Evolutionary conservation across 2,888 invertebrate genomes (phyloP).

Genomic region (Diarsia brunnea): DNA sequence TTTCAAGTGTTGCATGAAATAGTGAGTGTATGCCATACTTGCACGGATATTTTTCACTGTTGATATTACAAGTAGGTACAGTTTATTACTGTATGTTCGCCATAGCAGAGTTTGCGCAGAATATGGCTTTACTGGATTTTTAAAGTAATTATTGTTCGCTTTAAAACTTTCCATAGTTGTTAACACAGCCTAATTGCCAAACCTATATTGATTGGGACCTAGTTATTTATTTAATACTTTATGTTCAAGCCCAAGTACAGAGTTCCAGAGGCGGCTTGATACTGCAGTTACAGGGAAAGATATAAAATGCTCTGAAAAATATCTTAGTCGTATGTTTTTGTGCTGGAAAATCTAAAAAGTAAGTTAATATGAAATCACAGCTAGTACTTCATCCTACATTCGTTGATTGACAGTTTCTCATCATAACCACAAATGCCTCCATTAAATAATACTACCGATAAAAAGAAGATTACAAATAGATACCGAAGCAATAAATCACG

Average conservation of each 20-base stretch:
- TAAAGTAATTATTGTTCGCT: background rate
- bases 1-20: slow-evolving; percentile 9
- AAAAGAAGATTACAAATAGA: slow-evolving; percentile 38
- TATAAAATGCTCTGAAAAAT: background rate
- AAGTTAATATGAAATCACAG: background rate
- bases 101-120: too few relatives aligned
- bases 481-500: slow-evolving; percentile 52
- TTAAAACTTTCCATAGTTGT: background rate
- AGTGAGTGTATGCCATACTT: background rate
- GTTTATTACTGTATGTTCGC: background rate
- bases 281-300: too few relatives aligned
- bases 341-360: too few relatives aligned
- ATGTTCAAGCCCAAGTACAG: too few relatives aligned
- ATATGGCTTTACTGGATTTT: background rate
- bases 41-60: background rate
- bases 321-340: too few relatives aligned
- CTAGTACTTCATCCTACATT: background rate
- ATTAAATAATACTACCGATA: slow-evolving; percentile 19
- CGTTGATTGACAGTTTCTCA: slow-evolving; percentile 1
- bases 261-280: too few relatives aligned
- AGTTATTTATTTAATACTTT: background rate
- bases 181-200: background rate
- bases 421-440: background rate
- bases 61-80: background rate
- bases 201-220: background rate